These are phyloP conservation scores for Acanthiza pusilla DNA, from an alignment of 2,797 vertebrate species.

Conservation along the genomic window DNA sequence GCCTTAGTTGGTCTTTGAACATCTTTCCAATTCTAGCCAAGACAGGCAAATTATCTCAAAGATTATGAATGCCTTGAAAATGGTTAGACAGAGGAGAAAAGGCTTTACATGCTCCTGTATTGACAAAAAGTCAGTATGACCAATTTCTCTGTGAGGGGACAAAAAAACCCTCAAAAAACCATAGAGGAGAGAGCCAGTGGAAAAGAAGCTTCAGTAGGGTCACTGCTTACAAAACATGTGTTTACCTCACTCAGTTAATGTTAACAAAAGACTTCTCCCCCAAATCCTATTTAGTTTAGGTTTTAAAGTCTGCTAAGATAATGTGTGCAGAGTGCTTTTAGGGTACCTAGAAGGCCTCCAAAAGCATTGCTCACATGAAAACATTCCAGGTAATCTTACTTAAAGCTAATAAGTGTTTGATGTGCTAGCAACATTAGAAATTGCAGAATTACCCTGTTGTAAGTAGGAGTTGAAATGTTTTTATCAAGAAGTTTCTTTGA, in stretches of 20 bases:
- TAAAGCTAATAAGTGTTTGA: background rate
- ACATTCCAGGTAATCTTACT: background rate
- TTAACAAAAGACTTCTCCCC: background rate
- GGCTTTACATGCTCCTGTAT: background rate
- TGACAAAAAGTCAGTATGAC: background rate
- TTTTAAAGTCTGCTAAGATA: background rate
- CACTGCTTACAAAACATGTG: background rate
- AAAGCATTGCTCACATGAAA: background rate
- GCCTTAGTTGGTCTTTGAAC: background rate
- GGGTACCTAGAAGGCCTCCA: background rate
- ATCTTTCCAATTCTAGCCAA: background rate
- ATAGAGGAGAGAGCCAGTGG: background rate
- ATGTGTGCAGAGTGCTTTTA: background rate
- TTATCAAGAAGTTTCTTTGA: background rate
- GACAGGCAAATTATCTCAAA: background rate
- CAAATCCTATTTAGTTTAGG: background rate
- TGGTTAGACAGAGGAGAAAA: background rate
- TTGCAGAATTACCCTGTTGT: background rate
- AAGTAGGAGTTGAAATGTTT: background rate
- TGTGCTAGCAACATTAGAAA: background rate
- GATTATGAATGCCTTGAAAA: background rate
- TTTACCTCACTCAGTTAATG: background rate
- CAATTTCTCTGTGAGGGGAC: fast-evolving
- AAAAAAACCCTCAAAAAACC: fast-evolving
- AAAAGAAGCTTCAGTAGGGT: background rate